phyloP scores from a whole-genome alignment of 2,113 vertebrate species.

The Ptyas mucosa region DNA sequence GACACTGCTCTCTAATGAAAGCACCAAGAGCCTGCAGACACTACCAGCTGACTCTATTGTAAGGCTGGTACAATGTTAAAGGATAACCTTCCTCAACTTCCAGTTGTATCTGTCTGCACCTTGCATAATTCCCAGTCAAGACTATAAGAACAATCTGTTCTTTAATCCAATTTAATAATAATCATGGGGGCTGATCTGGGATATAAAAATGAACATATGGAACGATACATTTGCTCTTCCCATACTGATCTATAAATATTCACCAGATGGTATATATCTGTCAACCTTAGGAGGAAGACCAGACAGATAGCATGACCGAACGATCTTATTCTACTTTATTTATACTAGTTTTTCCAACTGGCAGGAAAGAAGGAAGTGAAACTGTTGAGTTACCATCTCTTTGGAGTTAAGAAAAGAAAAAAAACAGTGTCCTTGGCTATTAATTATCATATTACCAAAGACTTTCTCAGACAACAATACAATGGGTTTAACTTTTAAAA shows the following conservation, averaged over 20 bases:
- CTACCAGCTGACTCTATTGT: background rate
- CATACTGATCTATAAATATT: background rate
- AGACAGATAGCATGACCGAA: background rate
- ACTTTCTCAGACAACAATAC: background rate
- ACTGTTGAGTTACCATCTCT: background rate
- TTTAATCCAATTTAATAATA: background rate
- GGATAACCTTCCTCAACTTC: background rate
- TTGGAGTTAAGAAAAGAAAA: background rate
- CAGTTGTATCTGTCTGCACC: background rate
- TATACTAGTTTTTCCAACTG: background rate
- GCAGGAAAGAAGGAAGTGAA: background rate
- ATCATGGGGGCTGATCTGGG: background rate
- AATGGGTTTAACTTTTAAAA: background rate
- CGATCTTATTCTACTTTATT: background rate
- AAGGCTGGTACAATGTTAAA: background rate
- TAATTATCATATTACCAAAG: background rate
- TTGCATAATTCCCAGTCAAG: background rate
- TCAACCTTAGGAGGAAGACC: background rate
- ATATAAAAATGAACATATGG: background rate
- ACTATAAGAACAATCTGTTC: background rate
- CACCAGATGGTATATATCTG: background rate
- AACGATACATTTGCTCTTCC: background rate
- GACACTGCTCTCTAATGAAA: background rate
- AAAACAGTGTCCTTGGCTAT: background rate
- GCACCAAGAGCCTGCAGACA: background rate